A percentile compares a stretch with the other conserved stretches of the same genome.
Conservation (phyloP, 1,140 invertebrate species). For the Geopemphigus sp. region DNA sequence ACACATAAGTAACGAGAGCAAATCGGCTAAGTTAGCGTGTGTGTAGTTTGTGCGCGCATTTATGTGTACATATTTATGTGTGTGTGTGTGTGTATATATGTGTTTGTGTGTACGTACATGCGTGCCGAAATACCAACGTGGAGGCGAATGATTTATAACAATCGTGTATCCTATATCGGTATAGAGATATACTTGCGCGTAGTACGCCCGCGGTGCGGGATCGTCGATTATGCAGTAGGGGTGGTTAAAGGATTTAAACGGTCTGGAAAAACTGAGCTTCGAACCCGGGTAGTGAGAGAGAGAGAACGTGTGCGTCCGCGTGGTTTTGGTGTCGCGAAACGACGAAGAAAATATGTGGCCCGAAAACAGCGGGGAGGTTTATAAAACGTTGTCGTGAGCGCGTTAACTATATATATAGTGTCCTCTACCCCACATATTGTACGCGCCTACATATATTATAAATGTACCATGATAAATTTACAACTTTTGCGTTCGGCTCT, state of each 20-base stretch:
- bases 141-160: constrained; percentile 18
- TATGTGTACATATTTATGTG: neutral
- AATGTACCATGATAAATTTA: constrained; percentile 26
- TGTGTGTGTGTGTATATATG: too few species aligned
- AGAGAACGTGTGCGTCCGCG: neutral
- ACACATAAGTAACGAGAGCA: neutral
- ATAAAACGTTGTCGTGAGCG: neutral
- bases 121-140: neutral
- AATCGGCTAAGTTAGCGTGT: neutral
- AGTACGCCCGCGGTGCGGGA: neutral
- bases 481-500: constrained; percentile 28
- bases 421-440: too few species aligned
- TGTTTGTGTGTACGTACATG: neutral
- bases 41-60: neutral
- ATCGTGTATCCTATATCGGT: neutral
- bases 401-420: neutral
- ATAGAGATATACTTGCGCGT: neutral
- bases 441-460: neutral
- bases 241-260: constrained; percentile 34
- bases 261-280: constrained; percentile 23
- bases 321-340: neutral
- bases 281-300: neutral
- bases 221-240: neutral
- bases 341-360: constrained; percentile 19
- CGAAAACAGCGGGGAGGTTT: constrained; percentile 35